A percentile compares a stretch with the other conserved stretches of the same genome.
These are phyloP conservation scores for Procambarus clarkii DNA, from an alignment of 1,140 invertebrate species.

Conservation along the genomic window DNA sequence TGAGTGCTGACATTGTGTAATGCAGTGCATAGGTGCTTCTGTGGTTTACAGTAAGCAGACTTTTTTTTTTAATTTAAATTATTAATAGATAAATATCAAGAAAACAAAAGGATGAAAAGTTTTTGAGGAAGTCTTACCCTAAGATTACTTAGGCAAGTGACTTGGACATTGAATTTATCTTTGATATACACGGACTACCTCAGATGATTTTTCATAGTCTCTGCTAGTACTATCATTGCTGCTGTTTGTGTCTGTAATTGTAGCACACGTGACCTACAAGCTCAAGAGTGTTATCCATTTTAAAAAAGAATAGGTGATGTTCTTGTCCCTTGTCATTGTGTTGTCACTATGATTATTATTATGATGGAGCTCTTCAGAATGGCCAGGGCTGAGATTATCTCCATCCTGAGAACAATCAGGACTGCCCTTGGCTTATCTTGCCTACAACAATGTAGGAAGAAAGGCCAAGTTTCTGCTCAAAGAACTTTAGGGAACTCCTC, in stretches of 20 bases:
- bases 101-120: background rate
- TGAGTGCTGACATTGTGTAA: background rate
- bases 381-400: background rate
- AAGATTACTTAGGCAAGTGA: constrained; percentile 11
- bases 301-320: background rate
- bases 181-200: constrained; percentile 60
- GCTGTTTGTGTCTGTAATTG: constrained; percentile 25
- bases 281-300: constrained; percentile 24
- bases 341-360: background rate
- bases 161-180: constrained; percentile 31
- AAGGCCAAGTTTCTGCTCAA: constrained; percentile 47
- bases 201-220: constrained; percentile 57
- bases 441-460: background rate
- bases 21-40: background rate
- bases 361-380: background rate
- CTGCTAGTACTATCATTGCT: constrained; percentile 28
- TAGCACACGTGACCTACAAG: constrained; percentile 26
- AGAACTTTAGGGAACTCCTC: constrained; percentile 19
- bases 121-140: constrained; percentile 4
- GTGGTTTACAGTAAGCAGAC: background rate
- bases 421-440: background rate
- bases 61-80: background rate
- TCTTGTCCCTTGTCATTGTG: constrained; percentile 18
- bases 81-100: background rate
- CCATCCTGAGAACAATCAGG: background rate